A percentile compares a stretch with the other conserved stretches of the same genome.
Conservation (phyloP, 2,888 invertebrate genomes). For the Thumatha senex region DNA sequence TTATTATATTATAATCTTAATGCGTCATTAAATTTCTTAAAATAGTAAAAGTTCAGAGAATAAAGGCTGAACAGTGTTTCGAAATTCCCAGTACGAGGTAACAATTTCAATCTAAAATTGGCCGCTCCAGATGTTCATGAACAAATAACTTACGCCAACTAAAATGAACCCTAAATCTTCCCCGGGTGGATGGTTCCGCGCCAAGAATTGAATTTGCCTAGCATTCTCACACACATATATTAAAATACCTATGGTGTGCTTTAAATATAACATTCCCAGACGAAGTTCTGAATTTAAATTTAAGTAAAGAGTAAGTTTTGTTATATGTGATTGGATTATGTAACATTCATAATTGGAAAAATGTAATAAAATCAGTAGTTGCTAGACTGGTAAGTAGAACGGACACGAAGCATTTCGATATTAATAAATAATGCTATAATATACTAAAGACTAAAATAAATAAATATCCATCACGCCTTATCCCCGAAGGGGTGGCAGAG, state of each 20-base stretch:
- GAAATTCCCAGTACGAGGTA: conserved; percentile 58
- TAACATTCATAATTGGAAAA: conserved; percentile 11
- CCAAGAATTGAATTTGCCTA: conserved; percentile 76
- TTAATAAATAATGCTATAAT: too few relatives aligned
- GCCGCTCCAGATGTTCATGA: conserved; percentile 74
- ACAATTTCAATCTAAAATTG: conserved; percentile 69
- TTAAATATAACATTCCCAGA: conserved; percentile 32
- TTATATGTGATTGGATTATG: conserved; percentile 23
- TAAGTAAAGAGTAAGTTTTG: neutral
- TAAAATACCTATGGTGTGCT: conserved; percentile 39
- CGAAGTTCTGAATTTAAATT: conserved; percentile 9
- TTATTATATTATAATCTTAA: conserved; percentile 60
- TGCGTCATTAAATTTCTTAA: conserved; percentile 57
- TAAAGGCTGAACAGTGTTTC: conserved; percentile 47
- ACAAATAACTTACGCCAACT: conserved; percentile 72
- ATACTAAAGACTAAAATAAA: too few relatives aligned
- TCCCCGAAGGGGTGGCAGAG: too few relatives aligned
- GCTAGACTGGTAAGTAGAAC: too few relatives aligned
- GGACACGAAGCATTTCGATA: too few relatives aligned
- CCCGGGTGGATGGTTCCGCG: conserved; percentile 61
- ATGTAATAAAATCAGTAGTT: too few relatives aligned
- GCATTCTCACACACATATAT: conserved; percentile 47
- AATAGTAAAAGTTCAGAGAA: conserved; percentile 17
- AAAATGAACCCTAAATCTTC: conserved; percentile 79
- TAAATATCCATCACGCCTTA: too few relatives aligned